A percentile compares a stretch with the other conserved stretches of the same genome.
Evolutionary conservation across 2,888 invertebrate genomes (phyloP).

Genomic region (Meiosimyza platycephala): DNA sequence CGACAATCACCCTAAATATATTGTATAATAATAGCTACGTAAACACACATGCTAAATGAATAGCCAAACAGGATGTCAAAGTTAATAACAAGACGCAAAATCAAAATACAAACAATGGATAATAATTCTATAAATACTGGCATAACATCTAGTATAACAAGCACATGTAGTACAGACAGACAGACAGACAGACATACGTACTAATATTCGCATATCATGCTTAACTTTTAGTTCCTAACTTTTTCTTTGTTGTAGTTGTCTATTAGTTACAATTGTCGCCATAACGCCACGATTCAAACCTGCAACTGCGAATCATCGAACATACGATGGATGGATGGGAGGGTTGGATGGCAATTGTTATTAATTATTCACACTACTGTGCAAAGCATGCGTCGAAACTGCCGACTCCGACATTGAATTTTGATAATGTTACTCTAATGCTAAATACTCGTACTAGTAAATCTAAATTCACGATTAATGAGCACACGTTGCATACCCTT

Average conservation of each 20-base stretch:
- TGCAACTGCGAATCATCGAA: background rate
- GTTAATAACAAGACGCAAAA: too few species aligned
- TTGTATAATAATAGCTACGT: too few species aligned
- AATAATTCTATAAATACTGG: too few species aligned
- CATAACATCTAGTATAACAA: background rate
- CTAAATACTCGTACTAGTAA: background rate
- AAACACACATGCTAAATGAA: too few species aligned
- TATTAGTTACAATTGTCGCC: too few species aligned
- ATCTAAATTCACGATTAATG: too few species aligned
- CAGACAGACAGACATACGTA: conserved; percentile 1
- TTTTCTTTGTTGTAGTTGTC: too few species aligned
- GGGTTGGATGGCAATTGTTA: background rate
- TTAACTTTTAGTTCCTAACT: background rate
- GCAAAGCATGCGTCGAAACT: conserved; percentile 29
- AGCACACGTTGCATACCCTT: too few species aligned
- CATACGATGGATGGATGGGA: background rate
- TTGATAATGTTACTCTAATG: conserved; percentile 13
- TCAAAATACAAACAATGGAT: too few species aligned
- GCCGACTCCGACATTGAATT: conserved; percentile 24
- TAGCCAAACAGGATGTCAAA: too few species aligned
- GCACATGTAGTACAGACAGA: conserved; percentile 22
- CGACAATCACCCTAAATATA: too few species aligned
- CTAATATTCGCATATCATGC: conserved; percentile 4
- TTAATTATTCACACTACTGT: conserved; percentile 31
- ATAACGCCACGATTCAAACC: too few species aligned